Conservation (phyloP, 1,140 invertebrate genomes). For the Anastrepha obliqua region DNA sequence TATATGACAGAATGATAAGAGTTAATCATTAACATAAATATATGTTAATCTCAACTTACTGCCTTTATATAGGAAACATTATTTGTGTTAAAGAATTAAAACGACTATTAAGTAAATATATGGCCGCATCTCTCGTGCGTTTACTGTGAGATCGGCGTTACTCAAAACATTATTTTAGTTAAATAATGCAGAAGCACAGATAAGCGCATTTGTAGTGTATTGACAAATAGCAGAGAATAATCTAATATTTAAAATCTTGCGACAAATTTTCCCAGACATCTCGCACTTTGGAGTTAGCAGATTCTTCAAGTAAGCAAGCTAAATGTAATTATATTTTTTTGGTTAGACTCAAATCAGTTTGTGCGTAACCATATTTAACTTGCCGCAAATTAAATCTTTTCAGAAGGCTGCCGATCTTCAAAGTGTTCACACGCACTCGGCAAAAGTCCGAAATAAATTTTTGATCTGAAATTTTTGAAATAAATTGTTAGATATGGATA, state of each 20-base stretch:
- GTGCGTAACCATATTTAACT: background rate
- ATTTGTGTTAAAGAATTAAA: background rate
- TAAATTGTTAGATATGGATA: background rate
- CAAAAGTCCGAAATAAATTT: background rate
- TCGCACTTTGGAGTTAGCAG: no score
- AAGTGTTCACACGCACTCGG: background rate
- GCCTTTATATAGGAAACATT: background rate
- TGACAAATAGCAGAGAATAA: no score
- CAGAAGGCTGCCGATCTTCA: background rate
- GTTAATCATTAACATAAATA: conserved; percentile 1
- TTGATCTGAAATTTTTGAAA: background rate
- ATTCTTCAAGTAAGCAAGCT: no score
- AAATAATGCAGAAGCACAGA: no score
- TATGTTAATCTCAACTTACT: conserved; percentile 9
- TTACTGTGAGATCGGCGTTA: background rate
- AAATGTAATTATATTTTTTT: no score
- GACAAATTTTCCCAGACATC: no score
- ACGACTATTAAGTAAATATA: background rate
- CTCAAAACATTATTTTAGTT: background rate
- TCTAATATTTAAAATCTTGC: no score
- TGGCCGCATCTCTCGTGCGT: background rate
- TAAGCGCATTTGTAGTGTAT: no score
- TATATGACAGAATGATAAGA: background rate
- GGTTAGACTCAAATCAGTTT: no score
- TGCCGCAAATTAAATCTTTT: background rate